Base-by-base conservation (phyloP, 2,113 vertebrate species). In the Alethe castanea region DNA sequence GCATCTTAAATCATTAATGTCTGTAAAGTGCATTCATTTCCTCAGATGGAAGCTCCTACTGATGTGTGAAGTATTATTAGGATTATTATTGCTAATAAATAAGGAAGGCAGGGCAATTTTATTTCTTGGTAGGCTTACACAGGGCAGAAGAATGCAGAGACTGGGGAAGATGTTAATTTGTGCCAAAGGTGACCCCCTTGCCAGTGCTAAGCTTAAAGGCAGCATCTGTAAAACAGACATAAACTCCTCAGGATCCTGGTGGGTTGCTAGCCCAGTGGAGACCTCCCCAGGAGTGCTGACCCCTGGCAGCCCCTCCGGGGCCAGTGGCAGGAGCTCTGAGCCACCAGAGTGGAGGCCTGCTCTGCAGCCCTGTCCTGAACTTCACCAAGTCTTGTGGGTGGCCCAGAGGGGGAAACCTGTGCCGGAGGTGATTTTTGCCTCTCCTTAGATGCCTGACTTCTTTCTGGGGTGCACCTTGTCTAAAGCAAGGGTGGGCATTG, bases 11-110 rank as follows among this genome's bases (percentile, higher is more conserved):
- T 90, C 91, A 91, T 94, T 94, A 56, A 95, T 81, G 53, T 25
- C 65, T 91, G 44, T 42, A 64, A 94, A 96, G 92, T 94, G 91
- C 76, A 93, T 93, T 92, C 69, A 73, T 90, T 93, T 88, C 88
- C 91, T 97, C 91, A 56, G 64, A 94, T 93, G 92, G 86, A 95
- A 90, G 74, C 59, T 94, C 59, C 91, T 86, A 83, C 45, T 88
- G 67, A 86, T 67, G 60, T 86, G 83, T 83, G 33, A 94, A 84
- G 77, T 84, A 88, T 86, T 96, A 95, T 78, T 81, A 71, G 52
- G 76, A 86, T 86, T 92, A 45, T 90, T 96, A 80, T 14, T 90
- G 59, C 50, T 88, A 77, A 92, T 86, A 93, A 94, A 86, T 87
- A 96, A 85, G 42, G 72, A 82, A 90, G 85, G 67, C 60, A 74